phyloP scores from a whole-genome alignment of 1,140 invertebrate species.

The Asbolus verrucosus region DNA sequence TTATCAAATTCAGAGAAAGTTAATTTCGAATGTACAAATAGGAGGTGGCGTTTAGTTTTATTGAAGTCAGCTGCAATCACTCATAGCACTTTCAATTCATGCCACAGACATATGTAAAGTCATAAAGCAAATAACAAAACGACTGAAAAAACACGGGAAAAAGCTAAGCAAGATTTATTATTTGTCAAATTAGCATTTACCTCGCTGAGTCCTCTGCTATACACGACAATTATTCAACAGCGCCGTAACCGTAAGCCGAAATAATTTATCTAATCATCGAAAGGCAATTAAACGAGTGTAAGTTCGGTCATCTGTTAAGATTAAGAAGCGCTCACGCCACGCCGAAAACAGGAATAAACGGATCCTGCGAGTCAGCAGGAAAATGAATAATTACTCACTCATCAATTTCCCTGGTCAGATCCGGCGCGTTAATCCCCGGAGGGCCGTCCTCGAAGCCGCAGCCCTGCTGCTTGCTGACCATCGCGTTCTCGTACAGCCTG shows the following conservation, averaged over 20 bases:
- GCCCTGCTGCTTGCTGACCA: slow-evolving; percentile 41
- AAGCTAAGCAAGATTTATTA: too few relatives aligned
- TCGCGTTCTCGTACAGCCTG: slow-evolving; percentile 27
- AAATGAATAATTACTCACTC: slow-evolving; percentile 55
- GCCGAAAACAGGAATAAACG: neutral
- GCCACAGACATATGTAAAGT: too few relatives aligned
- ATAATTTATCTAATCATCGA: slow-evolving; percentile 6
- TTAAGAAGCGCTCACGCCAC: neutral
- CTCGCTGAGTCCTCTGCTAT: too few relatives aligned
- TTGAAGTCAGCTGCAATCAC: too few relatives aligned
- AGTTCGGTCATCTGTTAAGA: neutral
- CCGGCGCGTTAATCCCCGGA: slow-evolving; percentile 51
- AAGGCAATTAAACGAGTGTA: neutral
- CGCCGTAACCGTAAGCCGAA: neutral
- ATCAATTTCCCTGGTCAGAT: slow-evolving; percentile 56
- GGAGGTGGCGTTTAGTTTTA: too few relatives aligned
- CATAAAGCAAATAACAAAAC: too few relatives aligned
- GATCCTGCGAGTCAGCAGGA: neutral
- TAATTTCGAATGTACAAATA: too few relatives aligned
- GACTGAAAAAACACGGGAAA: too few relatives aligned
- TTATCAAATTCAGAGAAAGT: too few relatives aligned
- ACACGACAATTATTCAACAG: too few relatives aligned
- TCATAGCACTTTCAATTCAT: too few relatives aligned
- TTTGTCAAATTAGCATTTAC: too few relatives aligned
- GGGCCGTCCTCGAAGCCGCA: slow-evolving; percentile 52